phyloP scores from a whole-genome alignment of 2,888 invertebrate species.

The Ectobius pallidus region DNA sequence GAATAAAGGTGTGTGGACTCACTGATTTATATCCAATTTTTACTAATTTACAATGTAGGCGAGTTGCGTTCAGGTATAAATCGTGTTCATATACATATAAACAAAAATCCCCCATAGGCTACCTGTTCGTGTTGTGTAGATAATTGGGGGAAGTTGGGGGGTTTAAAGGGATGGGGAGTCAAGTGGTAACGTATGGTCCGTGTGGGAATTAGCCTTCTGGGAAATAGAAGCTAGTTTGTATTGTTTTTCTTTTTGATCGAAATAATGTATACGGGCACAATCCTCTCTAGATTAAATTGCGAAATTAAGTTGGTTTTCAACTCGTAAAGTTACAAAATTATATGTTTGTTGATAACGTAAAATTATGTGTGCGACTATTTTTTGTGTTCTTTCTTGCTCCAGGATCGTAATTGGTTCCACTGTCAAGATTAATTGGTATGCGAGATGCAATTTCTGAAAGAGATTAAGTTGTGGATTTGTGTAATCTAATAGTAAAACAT shows the following conservation, averaged over 20 bases:
- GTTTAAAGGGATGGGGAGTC: background rate
- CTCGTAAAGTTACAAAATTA: constrained; percentile 19
- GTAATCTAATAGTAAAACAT: constrained; percentile 11
- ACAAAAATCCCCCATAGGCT: constrained; percentile 30
- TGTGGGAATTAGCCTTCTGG: constrained; percentile 30
- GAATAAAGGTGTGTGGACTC: constrained; percentile 41
- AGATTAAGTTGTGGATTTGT: background rate
- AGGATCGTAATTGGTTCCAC: background rate
- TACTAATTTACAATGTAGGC: constrained; percentile 38
- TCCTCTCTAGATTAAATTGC: constrained; percentile 17
- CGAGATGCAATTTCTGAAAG: background rate
- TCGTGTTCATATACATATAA: constrained; percentile 36
- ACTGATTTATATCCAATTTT: constrained; percentile 43
- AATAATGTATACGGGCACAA: constrained; percentile 22
- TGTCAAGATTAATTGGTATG: background rate
- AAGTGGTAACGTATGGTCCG: constrained; percentile 26
- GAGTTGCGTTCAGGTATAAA: constrained; percentile 33
- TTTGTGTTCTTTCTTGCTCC: background rate
- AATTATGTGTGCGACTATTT: background rate
- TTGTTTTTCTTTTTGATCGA: constrained; percentile 21
- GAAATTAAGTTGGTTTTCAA: constrained; percentile 29
- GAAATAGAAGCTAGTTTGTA: constrained; percentile 23
- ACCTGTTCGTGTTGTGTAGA: constrained; percentile 21
- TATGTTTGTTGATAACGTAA: constrained; percentile 9
- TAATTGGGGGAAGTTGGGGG: constrained; percentile 10